Conservation (phyloP, 2,113 vertebrate genomes). For the Phalacrocorax brasilianus region DNA sequence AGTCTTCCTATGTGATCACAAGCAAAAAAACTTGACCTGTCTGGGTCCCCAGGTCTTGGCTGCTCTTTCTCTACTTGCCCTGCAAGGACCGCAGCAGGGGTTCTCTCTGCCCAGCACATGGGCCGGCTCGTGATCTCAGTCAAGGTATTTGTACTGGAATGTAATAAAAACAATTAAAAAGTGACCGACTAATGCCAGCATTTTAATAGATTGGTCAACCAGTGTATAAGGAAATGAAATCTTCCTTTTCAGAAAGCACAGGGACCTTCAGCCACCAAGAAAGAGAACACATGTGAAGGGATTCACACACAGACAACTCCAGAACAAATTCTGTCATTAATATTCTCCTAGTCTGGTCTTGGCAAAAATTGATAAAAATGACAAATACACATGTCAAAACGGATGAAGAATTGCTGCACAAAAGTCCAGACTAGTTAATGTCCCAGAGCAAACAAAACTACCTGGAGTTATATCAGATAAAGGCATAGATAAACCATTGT, state of each 20-base stretch:
- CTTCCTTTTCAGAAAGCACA: background rate
- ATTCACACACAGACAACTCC: constrained; percentile 18
- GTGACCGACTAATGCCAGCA: background rate
- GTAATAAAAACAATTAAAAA: background rate
- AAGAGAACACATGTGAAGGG: background rate
- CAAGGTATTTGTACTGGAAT: background rate
- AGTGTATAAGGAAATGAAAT: background rate
- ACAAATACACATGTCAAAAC: constrained; percentile 51
- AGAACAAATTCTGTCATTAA: constrained; percentile 31
- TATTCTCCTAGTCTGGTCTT: background rate
- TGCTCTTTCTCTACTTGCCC: background rate
- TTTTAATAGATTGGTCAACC: background rate
- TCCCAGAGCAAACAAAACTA: constrained; percentile 51
- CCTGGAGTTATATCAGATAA: constrained; percentile 35
- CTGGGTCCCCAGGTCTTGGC: background rate
- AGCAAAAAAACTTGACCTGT: background rate
- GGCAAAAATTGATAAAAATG: constrained; percentile 56
- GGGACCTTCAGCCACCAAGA: background rate
- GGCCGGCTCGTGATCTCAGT: background rate
- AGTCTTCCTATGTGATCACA: background rate
- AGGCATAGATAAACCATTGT: constrained; percentile 53
- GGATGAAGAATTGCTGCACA: constrained; percentile 44
- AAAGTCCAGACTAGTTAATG: constrained; percentile 38
- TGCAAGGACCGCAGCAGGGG: background rate
- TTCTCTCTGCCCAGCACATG: background rate